These are phyloP conservation scores for Pseudolycoriella hygida DNA, from an alignment of 2,888 invertebrate species.

Conservation along the genomic window DNA sequence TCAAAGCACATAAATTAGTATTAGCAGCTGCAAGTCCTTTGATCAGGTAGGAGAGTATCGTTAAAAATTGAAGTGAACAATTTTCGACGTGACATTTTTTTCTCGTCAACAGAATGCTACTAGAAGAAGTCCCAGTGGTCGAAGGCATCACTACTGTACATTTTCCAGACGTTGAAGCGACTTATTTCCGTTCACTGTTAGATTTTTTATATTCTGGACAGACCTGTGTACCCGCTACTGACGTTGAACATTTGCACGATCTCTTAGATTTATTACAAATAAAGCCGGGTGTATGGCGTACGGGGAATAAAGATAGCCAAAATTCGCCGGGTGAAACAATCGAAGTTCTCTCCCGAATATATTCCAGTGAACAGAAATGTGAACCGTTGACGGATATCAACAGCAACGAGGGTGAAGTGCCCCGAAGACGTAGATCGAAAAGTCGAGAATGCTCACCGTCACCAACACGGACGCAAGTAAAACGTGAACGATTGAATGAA, in stretches of 20 bases:
- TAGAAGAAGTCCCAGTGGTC: slow-evolving; percentile 51
- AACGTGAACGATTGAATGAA: slow-evolving; percentile 11
- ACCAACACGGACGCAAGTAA: slow-evolving; percentile 8
- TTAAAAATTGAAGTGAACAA: too few species aligned
- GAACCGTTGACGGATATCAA: slow-evolving; percentile 4
- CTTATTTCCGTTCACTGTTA: slow-evolving; percentile 63
- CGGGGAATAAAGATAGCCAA: slow-evolving; percentile 19
- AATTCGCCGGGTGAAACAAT: background rate
- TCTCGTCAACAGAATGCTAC: slow-evolving; percentile 36
- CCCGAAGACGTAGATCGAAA: slow-evolving; percentile 9
- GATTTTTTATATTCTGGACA: slow-evolving; percentile 76
- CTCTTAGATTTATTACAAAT: slow-evolving; percentile 68
- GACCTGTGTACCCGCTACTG: slow-evolving; percentile 37
- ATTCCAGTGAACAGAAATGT: slow-evolving; percentile 2
- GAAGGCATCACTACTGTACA: slow-evolving; percentile 63
- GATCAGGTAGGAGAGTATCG: slow-evolving; percentile 39
- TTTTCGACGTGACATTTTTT: too few species aligned
- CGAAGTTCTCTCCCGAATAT: slow-evolving; percentile 6
- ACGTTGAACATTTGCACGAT: slow-evolving; percentile 68
- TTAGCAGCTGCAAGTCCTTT: slow-evolving; percentile 77
- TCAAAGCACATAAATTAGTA: slow-evolving; percentile 69
- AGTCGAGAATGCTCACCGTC: slow-evolving; percentile 12
- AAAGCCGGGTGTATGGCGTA: slow-evolving; percentile 62
- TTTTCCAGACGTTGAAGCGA: slow-evolving; percentile 65
- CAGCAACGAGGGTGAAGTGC: slow-evolving; percentile 1